phyloP scores from a whole-genome alignment of 2,113 vertebrate genomes.

The Sinocyclocheilus anshuiensis region DNA sequence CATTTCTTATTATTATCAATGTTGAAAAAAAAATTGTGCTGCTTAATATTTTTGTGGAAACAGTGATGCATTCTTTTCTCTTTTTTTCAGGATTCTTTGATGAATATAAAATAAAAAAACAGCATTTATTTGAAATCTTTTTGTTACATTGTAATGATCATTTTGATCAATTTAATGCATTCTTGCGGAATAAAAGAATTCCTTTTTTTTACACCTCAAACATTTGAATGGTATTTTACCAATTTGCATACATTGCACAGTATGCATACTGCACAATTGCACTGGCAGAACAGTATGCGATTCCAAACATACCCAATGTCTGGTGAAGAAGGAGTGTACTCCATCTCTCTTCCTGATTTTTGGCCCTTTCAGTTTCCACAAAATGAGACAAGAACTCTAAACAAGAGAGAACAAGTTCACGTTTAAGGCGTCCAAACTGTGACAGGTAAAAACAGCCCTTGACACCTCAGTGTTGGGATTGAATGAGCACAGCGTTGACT shows the following conservation, averaged over 20 bases:
- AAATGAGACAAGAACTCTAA: background rate
- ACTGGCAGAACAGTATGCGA: background rate
- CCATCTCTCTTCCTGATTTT: background rate
- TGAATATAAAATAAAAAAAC: no score
- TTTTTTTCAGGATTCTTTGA: no score
- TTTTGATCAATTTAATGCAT: background rate
- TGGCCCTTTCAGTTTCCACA: background rate
- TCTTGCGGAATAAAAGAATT: background rate
- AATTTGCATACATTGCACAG: background rate
- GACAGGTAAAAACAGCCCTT: background rate
- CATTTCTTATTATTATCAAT: no score
- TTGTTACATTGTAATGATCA: background rate
- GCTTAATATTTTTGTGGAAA: background rate
- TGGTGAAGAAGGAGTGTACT: background rate
- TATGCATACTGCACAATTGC: background rate
- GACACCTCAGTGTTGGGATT: constrained; percentile 21
- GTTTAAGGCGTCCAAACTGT: background rate
- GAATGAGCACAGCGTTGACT: constrained; percentile 20
- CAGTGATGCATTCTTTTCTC: no score
- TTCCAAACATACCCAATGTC: no score
- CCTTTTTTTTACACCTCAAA: background rate
- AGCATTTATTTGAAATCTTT: background rate
- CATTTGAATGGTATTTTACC: background rate
- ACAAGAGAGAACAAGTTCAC: constrained; percentile 16
- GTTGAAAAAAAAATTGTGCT: no score